Base-by-base conservation (phyloP, 2,797 vertebrate genomes). In the Pangasius sanitwongsei region DNA sequence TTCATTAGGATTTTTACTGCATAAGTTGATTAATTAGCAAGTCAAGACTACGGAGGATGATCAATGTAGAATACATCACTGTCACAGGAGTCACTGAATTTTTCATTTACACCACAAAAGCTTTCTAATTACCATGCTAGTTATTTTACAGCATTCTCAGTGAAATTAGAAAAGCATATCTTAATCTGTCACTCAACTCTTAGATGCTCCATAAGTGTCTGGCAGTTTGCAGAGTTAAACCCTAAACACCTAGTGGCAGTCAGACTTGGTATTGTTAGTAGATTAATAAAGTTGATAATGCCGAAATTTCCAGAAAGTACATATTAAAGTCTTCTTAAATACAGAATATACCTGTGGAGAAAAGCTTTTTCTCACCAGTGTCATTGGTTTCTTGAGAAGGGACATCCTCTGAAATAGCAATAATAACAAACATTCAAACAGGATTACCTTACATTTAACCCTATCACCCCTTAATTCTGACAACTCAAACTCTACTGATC, bases 1-100 rank as follows among this genome's bases (percentile, higher is more conserved):
- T 95, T 95, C 94, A 95, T 94, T 95, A 94, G 92, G 92, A 91
- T 92, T 90, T 89, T 90, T 92, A 94, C 95, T 94, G 90, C 94
- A 96, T 96, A 96, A 97, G 94, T 96, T 96, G 96, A 97, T 96
- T 96, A 97, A 97, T 97, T 96, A 95, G 94, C 94, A 92, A 96
- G 96, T 96, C 96, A 96, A 95, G 96, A 95, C 93, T 95, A 95
- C 93, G 95, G 96, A 95, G 94, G 94, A 97, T 96, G 95, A 96
- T 96, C 94, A 95, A 94, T 95, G 95, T 93, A 94, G 96, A 96
- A 96, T 97, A 96, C 92, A 97, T 97, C 95, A 97, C 95, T 96
- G 96, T 97, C 96, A 96, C 87, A 57, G 90, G 94, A 95, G 93
- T 95, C 95, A 95, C 95, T 95, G 94, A 95, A 95, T 95, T 94